Conservation (phyloP, 2,797 vertebrate genomes). For the Acanthornis magna region DNA sequence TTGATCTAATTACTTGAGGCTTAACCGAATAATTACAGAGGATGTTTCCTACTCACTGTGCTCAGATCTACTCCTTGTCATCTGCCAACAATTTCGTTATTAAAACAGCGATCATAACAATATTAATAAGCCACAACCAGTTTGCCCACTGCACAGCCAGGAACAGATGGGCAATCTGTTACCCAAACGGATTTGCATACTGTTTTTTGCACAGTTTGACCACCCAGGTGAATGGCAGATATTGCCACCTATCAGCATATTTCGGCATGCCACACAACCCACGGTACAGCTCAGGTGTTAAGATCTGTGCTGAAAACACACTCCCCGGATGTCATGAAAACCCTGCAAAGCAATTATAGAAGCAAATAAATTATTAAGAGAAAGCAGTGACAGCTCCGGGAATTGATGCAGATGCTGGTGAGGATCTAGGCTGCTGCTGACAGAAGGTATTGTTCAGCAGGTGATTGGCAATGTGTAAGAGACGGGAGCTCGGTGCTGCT, state of each 20-base stretch:
- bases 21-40: background rate
- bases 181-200: background rate
- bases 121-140: background rate
- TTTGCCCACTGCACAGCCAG: background rate
- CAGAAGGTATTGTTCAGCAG: background rate
- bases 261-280: background rate
- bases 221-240: background rate
- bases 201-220: background rate
- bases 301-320: background rate
- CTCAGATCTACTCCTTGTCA: background rate
- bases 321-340: background rate
- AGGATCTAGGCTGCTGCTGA: background rate
- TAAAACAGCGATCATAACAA: background rate
- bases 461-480: background rate
- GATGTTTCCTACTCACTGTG: background rate
- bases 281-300: background rate
- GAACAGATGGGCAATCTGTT: background rate
- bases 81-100: background rate
- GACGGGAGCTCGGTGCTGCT: background rate
- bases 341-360: slow-evolving; percentile 26
- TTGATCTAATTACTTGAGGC: background rate
- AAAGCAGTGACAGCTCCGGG: slow-evolving; percentile 23
- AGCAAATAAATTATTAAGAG: slow-evolving; percentile 53
- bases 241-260: background rate
- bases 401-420: slow-evolving; percentile 14